phyloP scores from a whole-genome alignment of 2,113 vertebrate genomes.

The Catharus bicknelli region DNA sequence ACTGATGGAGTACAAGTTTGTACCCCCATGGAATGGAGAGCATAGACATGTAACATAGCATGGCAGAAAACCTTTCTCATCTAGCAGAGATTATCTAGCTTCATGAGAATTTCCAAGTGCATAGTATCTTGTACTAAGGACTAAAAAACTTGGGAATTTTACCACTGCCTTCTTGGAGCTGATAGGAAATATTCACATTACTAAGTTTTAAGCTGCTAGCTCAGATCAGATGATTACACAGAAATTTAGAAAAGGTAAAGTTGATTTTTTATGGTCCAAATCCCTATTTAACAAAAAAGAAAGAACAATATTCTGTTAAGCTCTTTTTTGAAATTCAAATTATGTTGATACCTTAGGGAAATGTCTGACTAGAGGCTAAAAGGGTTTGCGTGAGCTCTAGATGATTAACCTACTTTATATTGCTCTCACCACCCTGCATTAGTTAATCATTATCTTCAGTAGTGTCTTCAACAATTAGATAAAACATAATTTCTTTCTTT shows the following conservation, averaged over 20 bases:
- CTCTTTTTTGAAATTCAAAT: slow-evolving; percentile 63
- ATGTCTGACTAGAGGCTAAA: slow-evolving; percentile 42
- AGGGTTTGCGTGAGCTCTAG: slow-evolving; percentile 34
- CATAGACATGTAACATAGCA: not conserved
- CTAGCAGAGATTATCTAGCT: not conserved
- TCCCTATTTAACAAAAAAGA: slow-evolving; percentile 39
- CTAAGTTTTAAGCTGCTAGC: not conserved
- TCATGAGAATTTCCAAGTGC: not conserved
- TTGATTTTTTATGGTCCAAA: slow-evolving; percentile 25
- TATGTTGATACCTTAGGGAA: slow-evolving; percentile 45
- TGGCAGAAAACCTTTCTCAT: not conserved
- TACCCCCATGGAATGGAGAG: not conserved
- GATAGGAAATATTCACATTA: not conserved
- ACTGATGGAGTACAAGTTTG: not conserved
- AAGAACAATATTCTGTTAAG: slow-evolving; percentile 20
- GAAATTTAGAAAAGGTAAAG: slow-evolving; percentile 25
- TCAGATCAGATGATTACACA: slow-evolving; percentile 11
- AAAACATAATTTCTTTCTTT: slow-evolving; percentile 20
- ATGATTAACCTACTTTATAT: slow-evolving; percentile 61
- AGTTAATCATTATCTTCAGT: slow-evolving; percentile 46
- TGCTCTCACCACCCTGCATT: slow-evolving; percentile 22
- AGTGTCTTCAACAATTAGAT: slow-evolving; percentile 50
- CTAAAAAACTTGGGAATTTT: not conserved
- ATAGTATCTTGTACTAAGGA: not conserved
- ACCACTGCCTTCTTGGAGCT: not conserved